phyloP scores from a whole-genome alignment of 2,888 invertebrate genomes.

The Conomelus anceps region DNA sequence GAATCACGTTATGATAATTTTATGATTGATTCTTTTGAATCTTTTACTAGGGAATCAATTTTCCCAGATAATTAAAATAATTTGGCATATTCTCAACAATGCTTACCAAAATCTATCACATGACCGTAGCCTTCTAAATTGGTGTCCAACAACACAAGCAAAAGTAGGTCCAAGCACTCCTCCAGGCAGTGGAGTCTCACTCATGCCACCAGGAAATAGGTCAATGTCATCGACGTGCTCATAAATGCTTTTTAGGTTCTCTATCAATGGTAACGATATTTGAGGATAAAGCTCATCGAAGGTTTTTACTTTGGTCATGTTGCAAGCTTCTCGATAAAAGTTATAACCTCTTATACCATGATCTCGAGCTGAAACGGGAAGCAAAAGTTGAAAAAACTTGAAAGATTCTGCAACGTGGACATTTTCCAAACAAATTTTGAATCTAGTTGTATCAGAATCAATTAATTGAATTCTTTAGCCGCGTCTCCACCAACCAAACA shows the following conservation, averaged over 20 bases:
- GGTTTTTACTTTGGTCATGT: constrained; percentile 43
- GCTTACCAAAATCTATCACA: constrained; percentile 54
- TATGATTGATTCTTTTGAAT: no score
- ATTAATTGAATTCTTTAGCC: no score
- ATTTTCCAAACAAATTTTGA: no score
- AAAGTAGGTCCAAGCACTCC: constrained; percentile 52
- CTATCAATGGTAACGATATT: constrained; percentile 41
- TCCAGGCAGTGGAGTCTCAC: constrained; percentile 49
- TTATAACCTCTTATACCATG: constrained; percentile 45
- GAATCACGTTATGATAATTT: no score
- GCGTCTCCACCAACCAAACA: no score
- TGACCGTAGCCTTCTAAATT: constrained; percentile 45
- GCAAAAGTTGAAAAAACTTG: no score
- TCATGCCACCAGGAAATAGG: constrained; percentile 51
- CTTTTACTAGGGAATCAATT: no score
- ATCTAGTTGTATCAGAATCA: no score
- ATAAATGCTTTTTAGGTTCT: constrained; percentile 41
- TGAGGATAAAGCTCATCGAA: constrained; percentile 46
- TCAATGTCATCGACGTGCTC: constrained; percentile 51
- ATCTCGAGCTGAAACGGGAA: constrained; percentile 40
- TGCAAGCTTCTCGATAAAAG: constrained; percentile 44
- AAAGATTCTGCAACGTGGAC: no score
- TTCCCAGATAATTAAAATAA: no score
- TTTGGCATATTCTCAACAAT: no score
- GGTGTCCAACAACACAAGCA: constrained; percentile 51